Base-by-base conservation (phyloP, 2,113 vertebrate species). In the Chrysochloris asiatica region DNA sequence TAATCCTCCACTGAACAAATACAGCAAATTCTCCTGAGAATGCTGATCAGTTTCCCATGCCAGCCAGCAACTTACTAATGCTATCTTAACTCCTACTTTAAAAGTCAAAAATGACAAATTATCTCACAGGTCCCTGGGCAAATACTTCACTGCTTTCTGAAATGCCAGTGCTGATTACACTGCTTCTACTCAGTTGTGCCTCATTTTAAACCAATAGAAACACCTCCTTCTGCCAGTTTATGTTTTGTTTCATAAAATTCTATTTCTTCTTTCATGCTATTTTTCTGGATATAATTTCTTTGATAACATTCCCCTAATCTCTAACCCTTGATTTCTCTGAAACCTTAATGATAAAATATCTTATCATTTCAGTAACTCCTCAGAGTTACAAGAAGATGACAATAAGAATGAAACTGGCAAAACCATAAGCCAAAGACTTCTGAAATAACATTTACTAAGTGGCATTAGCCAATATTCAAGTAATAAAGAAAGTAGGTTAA, bases 71-170 rank as follows among this genome's bases (percentile, higher is more conserved):
- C 75, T 95, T 72, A 89, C 85, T 61, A 36, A 30, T 12, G 69
- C 80, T 90, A 93, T 92, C 90, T 71, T 79, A 77, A 93, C 33
- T 94, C 30, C 87, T 86, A 38, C 75, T 93, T 94, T 90, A 80
- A 81, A 95, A 95, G 88, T 93, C 76, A 75, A 97, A 88, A 93
- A 86, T 95, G 85, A 94, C 90, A 93, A 95, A 92, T 90, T 89
- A 87, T 77, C 83, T 93, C 83, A 75, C 78, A 89, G 84, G 78
- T 83, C 85, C 82, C 84, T 93, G 85, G n/a, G 67, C 41, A 93
- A 93, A 92, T 63, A 86, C 71, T 63, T 95, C 90, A 86, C 1
- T 75, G 72, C 76, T 73, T 90, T 91, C 89, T 65, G 76, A 93
- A 95, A 97, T 94, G 88, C 87, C 82, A 92, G 43, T 21, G n/a